Evolutionary conservation across 2,113 vertebrate species (phyloP).

Genomic region (Paralichthys olivaceus): DNA sequence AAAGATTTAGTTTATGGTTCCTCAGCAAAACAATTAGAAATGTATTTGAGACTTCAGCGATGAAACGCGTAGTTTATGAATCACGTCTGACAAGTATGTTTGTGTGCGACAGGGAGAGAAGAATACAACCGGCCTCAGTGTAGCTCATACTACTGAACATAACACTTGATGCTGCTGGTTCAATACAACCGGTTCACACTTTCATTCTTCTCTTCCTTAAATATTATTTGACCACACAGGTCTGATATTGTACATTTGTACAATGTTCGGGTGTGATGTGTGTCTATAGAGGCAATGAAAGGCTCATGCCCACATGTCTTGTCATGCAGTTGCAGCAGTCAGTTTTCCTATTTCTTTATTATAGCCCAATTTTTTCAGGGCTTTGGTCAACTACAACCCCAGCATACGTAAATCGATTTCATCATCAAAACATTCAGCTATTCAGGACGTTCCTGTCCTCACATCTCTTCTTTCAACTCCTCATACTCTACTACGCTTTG

Average conservation of each 20-base stretch:
- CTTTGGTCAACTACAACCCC: too few species aligned
- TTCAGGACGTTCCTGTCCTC: background rate
- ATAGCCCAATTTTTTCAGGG: too few species aligned
- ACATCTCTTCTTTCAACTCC: background rate
- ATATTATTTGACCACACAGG: too few species aligned
- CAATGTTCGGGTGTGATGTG: background rate
- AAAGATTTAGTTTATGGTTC: slow-evolving; percentile 6
- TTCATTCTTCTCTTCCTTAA: too few species aligned
- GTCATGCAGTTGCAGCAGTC: too few species aligned
- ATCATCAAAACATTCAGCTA: background rate
- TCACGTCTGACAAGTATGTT: slow-evolving; percentile 9
- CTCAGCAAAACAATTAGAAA: background rate
- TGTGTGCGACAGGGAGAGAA: background rate
- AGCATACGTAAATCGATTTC: background rate
- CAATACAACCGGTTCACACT: background rate
- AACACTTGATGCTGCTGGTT: background rate
- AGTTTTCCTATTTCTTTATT: too few species aligned
- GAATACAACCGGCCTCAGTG: background rate
- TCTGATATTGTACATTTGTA: too few species aligned
- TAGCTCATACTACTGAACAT: background rate
- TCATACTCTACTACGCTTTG: background rate
- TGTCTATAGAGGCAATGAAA: background rate
- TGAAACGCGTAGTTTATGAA: slow-evolving; percentile 14
- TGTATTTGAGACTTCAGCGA: background rate
- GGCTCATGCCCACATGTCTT: background rate